A percentile compares a stretch with the other conserved stretches of the same genome.
Evolutionary conservation across 2,797 vertebrate species (phyloP).

Genomic region (Sorex maritimensis): DNA sequence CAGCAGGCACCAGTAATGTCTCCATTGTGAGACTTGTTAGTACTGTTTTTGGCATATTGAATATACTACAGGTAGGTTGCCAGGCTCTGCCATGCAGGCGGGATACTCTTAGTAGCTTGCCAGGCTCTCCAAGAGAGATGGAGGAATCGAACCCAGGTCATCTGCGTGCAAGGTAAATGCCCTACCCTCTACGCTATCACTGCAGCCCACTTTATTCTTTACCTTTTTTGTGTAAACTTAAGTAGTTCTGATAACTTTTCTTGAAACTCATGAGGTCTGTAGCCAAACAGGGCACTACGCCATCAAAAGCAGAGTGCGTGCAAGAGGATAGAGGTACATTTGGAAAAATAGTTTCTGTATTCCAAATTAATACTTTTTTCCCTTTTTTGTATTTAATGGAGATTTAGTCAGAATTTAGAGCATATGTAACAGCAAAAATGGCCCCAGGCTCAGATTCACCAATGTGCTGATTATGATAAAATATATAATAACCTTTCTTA

Average conservation of each 20-base stretch:
- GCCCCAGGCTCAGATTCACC: neutral
- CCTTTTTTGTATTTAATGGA: neutral
- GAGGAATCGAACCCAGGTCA: too few relatives aligned
- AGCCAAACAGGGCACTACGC: neutral
- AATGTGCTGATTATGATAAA: conserved; percentile 11
- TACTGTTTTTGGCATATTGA: too few relatives aligned
- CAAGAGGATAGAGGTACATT: neutral
- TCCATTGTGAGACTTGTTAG: too few relatives aligned
- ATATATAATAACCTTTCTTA: neutral
- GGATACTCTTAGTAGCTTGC: too few relatives aligned
- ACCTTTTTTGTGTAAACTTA: neutral
- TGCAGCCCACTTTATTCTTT: neutral
- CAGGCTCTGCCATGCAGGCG: too few relatives aligned
- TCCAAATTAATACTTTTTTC: neutral
- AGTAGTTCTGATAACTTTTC: neutral
- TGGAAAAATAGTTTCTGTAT: conserved; percentile 25
- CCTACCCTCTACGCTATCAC: too few relatives aligned
- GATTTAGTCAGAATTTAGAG: neutral
- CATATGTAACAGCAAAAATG: neutral
- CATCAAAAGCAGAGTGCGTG: neutral
- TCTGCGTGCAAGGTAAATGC: too few relatives aligned
- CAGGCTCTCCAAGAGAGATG: too few relatives aligned
- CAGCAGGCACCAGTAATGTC: too few relatives aligned
- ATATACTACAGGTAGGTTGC: too few relatives aligned
- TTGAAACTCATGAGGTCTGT: conserved; percentile 3